Evolutionary conservation across 2,888 invertebrate genomes (phyloP), one percentile per base, ranked within the genome.

Genomic region (Ennomos fuscantarius): DNA sequence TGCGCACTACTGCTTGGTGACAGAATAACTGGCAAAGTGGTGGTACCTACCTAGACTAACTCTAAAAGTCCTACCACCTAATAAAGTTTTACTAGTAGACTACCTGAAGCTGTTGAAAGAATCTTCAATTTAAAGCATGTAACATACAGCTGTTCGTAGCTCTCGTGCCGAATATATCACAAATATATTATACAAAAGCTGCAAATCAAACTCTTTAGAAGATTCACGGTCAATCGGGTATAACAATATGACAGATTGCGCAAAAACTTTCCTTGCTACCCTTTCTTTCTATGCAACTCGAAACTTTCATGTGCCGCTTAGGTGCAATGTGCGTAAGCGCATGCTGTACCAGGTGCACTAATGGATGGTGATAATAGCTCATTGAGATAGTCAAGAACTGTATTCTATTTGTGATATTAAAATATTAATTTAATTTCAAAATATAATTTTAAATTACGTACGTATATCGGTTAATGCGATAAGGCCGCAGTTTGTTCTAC

Each of bases 211-310:
- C 48, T 67, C 55, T 62, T 61, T 46, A 63, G 55, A 37, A 50
- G 65, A 62, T 52, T 60, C 43, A 60, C 59, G 78, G 81, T 76
- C 80, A 80, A 78, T 78, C 70, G 73, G 69, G 72, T 64, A 57
- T 55, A 42, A 12, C 54, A 48, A 60, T 47, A 55, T 62, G 65
- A 64, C 62, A 68, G 50, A 66, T 68, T 49, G 34, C 41, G 77
- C 77, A 78, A 82, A 79, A 77, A 77, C 79, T 80, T 79, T 83
- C 78, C 76, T 73, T 5, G 35, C 72, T 72, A 81, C 78, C 82
- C 83, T 79, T 84, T 83, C 76, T 74, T 67, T 82, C 83, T 79
- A 75, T 81, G 80, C 77, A 86, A 85, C 69, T 64, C 66, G 70
- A 81, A 68, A 79, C 76, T 71, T 76, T 70, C 65, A 13, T 55